Evolutionary conservation across 2,888 invertebrate species (phyloP).

Genomic region (Dendrolimus houi): DNA sequence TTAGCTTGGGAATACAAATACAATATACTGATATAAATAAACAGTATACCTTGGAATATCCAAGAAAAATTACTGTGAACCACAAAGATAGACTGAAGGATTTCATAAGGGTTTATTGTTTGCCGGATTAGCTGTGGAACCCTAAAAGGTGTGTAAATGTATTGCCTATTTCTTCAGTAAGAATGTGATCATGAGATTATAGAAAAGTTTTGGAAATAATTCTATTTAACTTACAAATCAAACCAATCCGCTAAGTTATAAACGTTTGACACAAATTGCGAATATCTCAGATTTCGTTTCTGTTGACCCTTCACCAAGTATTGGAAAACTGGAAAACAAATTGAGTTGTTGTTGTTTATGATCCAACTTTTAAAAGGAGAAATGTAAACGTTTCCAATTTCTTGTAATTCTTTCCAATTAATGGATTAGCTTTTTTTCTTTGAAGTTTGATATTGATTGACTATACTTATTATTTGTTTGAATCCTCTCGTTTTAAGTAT

Average conservation of each 20-base stretch:
- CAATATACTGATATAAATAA: no score
- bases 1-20: no score
- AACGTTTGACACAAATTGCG: conserved; percentile 13
- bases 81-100: no score
- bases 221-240: background rate
- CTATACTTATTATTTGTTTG: no score
- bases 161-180: background rate
- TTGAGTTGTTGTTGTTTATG: conserved; percentile 31
- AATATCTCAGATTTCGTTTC: conserved; percentile 22
- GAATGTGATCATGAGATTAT: no score
- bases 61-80: no score
- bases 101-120: no score
- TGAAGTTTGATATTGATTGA: no score
- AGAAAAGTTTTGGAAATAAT: no score
- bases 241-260: conserved; percentile 5
- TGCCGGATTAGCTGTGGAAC: background rate
- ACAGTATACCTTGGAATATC: no score
- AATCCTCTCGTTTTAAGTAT: no score
- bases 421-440: background rate
- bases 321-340: conserved; percentile 33
- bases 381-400: conserved; percentile 4
- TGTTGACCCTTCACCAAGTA: conserved; percentile 28
- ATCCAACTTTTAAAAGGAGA: conserved; percentile 18
- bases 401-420: background rate
- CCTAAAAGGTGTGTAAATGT: background rate